Evolutionary conservation across 2,113 vertebrate species (phyloP), one percentile per base, ranked within the genome.

Genomic region (Nannobrachium achirus): DNA sequence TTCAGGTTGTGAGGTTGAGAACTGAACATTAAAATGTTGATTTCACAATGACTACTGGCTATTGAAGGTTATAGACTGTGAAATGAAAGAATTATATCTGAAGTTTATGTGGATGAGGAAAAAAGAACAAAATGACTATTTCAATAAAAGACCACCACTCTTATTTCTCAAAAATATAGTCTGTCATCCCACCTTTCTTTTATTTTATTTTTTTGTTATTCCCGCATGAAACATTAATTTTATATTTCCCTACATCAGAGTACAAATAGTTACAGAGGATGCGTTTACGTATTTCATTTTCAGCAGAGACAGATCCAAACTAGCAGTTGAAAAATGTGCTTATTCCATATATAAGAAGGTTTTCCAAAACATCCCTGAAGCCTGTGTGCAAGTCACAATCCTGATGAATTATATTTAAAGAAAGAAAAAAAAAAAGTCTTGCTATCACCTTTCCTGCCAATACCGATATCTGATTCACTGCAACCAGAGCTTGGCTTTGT

Each of bases 381-480:
- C 6, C 25, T 33, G 25, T 33, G 25, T 33, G 25, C 25, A 33
- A 33, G 81, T 68, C 71, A 81, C 66, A 74, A 76, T 80, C 67
- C 57, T 55, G 68, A 78, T 73, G 68, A 81, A 80, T 75, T 66
- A 75, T 59, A 66, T 33, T 33, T 33, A 33, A 33, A 33, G 6
- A 5, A 5, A 5, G 7, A 19, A 82, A 73, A 75, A 71, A 70
- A 81, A 75, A 71, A 70, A 81, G 78, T 74, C 71, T 71, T 5
- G 40, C 68, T 86, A 81, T 88, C 80, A 57, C 38, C 71, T 87
- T 87, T 81, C 82, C 69, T 76, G 63, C 58, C 41, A 87, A 89
- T 84, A 89, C 60, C 72, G 76, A 80, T 86, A 86, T 88, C 81
- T 84, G 85, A 88, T 83, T 80, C 71, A 83, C 41, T 56, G 88